phyloP scores from a whole-genome alignment of 2,113 vertebrate species.

The Mustela lutreola region DNA sequence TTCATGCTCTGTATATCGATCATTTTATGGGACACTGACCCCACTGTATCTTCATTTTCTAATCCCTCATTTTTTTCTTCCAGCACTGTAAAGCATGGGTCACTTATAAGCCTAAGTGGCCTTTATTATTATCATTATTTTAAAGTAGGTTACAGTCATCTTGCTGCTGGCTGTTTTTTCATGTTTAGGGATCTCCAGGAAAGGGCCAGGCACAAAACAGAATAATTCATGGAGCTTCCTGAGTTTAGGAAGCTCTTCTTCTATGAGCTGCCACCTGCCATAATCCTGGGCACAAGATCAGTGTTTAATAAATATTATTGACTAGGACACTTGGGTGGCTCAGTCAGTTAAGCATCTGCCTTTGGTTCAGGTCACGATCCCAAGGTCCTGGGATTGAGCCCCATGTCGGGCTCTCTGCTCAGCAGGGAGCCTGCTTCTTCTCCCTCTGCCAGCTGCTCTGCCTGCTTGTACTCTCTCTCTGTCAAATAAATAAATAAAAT shows the following conservation, averaged over 20 bases:
- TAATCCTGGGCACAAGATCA: not conserved
- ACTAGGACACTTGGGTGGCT: too few relatives aligned
- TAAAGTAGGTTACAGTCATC: constrained; percentile 2
- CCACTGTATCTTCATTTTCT: constrained; percentile 29
- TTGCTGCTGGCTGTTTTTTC: not conserved
- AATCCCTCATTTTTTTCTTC: not conserved
- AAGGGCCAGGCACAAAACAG: not conserved
- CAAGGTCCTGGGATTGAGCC: too few relatives aligned
- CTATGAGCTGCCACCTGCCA: not conserved
- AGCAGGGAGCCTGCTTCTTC: too few relatives aligned
- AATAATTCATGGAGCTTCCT: not conserved
- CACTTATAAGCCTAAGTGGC: constrained; percentile 36
- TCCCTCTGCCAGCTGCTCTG: too few relatives aligned
- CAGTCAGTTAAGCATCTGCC: too few relatives aligned
- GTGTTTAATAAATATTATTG: not conserved
- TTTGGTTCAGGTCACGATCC: too few relatives aligned
- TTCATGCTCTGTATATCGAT: not conserved
- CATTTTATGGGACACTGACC: not conserved
- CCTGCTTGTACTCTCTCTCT: too few relatives aligned
- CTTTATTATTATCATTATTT: constrained; percentile 55
- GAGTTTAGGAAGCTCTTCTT: not conserved
- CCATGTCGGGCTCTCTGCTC: too few relatives aligned
- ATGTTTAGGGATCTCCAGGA: not conserved
- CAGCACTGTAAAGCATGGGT: not conserved
- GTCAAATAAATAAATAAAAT: too few relatives aligned